These are phyloP conservation scores for Esperia sulphurella DNA, from an alignment of 2,888 invertebrate species.

Conservation along the genomic window DNA sequence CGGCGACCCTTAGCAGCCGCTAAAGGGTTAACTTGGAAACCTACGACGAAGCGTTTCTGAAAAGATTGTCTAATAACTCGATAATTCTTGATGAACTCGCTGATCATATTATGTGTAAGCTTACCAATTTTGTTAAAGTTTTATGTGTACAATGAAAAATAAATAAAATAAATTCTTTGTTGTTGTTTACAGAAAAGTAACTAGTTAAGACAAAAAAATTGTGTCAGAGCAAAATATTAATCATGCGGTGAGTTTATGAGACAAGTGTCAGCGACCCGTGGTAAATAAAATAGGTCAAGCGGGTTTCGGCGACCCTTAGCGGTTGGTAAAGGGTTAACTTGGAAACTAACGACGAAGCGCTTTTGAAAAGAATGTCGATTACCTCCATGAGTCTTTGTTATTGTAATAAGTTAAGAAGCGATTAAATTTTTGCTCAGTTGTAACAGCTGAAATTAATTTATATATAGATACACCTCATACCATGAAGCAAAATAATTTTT, in stretches of 20 bases:
- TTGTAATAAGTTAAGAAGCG: background rate
- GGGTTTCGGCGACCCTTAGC: constrained; percentile 25
- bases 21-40: constrained; percentile 30
- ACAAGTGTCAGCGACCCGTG: constrained; percentile 3
- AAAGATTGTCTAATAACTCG: no score
- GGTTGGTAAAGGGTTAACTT: constrained; percentile 32
- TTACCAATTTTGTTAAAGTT: no score
- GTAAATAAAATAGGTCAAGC: constrained; percentile 41
- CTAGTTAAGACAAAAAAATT: no score
- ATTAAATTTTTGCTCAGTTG: no score
- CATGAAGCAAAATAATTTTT: no score
- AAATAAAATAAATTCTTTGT: no score
- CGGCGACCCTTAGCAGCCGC: constrained; percentile 25
- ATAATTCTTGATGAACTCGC: no score
- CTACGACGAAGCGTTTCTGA: background rate
- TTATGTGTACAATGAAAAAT: no score
- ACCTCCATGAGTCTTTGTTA: background rate
- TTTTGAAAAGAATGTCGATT: background rate
- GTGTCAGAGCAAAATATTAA: constrained; percentile 18
- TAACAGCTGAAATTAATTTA: no score
- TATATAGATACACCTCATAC: no score
- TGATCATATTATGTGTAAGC: no score
- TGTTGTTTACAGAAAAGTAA: no score
- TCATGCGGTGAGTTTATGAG: constrained; percentile 15
- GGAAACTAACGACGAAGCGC: background rate